These are phyloP conservation scores for Thamnophis sirtalis DNA, from an alignment of 2,113 vertebrate species.

Conservation along the genomic window DNA sequence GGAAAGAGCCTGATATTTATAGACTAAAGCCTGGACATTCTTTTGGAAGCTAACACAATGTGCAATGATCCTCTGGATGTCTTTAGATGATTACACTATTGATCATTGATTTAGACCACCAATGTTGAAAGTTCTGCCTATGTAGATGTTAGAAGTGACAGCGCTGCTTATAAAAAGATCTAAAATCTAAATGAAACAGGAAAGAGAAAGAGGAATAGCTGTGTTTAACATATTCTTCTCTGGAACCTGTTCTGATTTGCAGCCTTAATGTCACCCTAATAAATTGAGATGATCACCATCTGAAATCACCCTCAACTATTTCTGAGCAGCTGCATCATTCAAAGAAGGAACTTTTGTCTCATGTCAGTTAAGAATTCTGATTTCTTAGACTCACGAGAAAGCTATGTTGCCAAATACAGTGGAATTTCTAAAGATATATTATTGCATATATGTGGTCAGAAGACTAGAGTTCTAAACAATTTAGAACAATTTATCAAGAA, in stretches of 20 bases:
- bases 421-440: background rate
- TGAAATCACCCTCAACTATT: background rate
- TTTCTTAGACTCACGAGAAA: background rate
- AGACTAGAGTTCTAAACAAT: background rate
- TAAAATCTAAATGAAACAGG: background rate
- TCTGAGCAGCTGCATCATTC: background rate
- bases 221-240: background rate
- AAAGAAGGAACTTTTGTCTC: background rate
- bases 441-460: background rate
- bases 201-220: background rate
- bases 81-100: background rate
- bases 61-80: background rate
- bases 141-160: background rate
- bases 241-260: background rate
- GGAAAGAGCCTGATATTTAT: conserved; percentile 33
- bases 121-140: background rate
- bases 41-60: background rate
- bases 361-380: background rate
- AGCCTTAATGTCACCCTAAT: background rate
- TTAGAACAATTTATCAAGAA: background rate
- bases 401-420: background rate
- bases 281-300: background rate
- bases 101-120: background rate
- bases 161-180: background rate
- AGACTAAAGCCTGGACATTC: background rate